Base-by-base conservation (phyloP, 2,888 invertebrate species). In the Aphodius sticticus region DNA sequence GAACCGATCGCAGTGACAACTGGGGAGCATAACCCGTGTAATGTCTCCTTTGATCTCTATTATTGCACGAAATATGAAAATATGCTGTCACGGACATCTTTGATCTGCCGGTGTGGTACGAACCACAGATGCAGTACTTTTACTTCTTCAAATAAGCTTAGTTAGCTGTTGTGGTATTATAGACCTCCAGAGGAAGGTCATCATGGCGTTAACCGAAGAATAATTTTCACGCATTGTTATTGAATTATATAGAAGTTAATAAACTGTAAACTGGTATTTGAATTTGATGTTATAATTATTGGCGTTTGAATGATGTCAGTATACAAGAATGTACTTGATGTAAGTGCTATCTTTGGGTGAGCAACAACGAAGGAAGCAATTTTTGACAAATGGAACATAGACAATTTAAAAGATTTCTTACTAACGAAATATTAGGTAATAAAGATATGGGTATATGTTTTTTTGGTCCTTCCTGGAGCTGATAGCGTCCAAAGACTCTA, bases 1-100 rank as follows among this genome's bases (percentile, higher is more conserved):
- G 53, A 53, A 53, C 53, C 53, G 53, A 53, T 53, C 53, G 53
- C 53, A 53, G 53, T 53, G 53, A 53, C 53, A 53, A 53, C 53
- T 53, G 53, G 53, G 9, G 53, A 53, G 7, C 53, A 53, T 53
- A 53, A 53, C 53, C 53, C 53, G 53, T 53, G 53, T 53, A 53
- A 53, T 9, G 53, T 9, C 12, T 7, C 53, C 53, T 53, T 53
- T 53, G 53, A 53, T 9, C 53, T 9, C 53, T 53, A 53, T 53
- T 53, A 53, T 53, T 53, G 12, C 53, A 53, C 53, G 53, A 53
- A 53, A 53, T 53, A 53, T 53, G 53, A 53, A 53, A 53, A 53
- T 53, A 53, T 53, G 53, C 53, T 53, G 53, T 53, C 53, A 5
- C 53, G 53, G 53, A 5, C 53, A 53, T 7, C 53, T 53, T 53